Conservation (phyloP, 2,797 vertebrate species). For the Lateolabrax maculatus region DNA sequence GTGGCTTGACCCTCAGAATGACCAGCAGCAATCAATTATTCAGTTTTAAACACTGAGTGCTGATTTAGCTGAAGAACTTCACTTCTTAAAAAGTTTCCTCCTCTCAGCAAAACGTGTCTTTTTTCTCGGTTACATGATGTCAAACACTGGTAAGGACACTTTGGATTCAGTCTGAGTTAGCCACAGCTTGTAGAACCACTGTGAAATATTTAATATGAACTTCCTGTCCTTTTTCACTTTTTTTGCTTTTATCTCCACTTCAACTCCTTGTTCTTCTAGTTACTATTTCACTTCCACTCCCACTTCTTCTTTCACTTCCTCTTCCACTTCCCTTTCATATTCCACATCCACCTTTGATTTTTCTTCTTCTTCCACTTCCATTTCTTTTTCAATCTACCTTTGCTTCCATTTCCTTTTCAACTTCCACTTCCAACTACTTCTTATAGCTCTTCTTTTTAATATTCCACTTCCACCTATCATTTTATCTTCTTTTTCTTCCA, state of each 20-base stretch:
- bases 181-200: neutral
- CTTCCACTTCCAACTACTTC: neutral
- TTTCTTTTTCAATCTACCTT: neutral
- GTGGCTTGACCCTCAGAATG: slow-evolving; percentile 44
- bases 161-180: neutral
- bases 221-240: neutral
- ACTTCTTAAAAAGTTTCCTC: slow-evolving; percentile 18
- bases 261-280: neutral
- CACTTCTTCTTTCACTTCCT: neutral
- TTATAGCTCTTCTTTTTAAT: neutral
- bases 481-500: too few species aligned
- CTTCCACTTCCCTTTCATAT: neutral
- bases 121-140: slow-evolving; percentile 15
- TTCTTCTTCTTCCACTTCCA: neutral
- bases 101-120: slow-evolving; percentile 28
- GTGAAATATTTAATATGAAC: neutral
- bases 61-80: slow-evolving; percentile 39
- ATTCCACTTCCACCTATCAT: neutral
- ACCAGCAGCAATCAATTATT: slow-evolving; percentile 58
- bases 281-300: neutral
- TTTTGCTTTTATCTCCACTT: neutral
- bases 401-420: neutral
- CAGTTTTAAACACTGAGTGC: slow-evolving; percentile 37
- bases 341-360: neutral
- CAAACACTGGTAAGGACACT: slow-evolving; percentile 10